Evolutionary conservation across 2,888 invertebrate genomes (phyloP), one percentile per base, ranked within the genome.

Genomic region (Drosophila paracracens): DNA sequence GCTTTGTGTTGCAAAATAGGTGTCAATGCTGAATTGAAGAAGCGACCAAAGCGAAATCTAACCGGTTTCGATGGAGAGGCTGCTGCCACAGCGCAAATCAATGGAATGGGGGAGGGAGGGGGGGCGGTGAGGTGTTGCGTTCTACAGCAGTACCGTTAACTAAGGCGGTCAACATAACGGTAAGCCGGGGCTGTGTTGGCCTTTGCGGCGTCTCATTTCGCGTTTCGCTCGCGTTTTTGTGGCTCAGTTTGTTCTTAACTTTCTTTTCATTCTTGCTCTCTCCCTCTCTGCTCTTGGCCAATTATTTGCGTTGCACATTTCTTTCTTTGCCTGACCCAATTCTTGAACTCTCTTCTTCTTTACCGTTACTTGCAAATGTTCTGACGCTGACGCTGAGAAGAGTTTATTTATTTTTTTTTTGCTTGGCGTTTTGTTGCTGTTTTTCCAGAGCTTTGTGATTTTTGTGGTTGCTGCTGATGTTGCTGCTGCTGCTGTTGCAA

Each of bases 81-180:
- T 46, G 25, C 1, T 46, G 21, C 13, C 46, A 7, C 46, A 46
- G 13, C 3, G 21, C 3, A 18, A 8, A 31, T 27, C 5, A 18
- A 18, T 13, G 6, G 13, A 4, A 18, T 27, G 31, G 35, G 4
- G 1, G 2, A 25, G 2, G 2, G 7, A 5, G n/a, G 13, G 4
- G 4, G 7, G 5, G 7, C 0, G 21, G 46, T 7, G 21, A 21
- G 43, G 46, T 40, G 31, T 29, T 35, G 69, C 31, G 67, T 70
- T 67, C 74, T 67, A 71, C 70, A 70, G 52, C 65, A 70, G 61
- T 80, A 74, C 90, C 90, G 85, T 85, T 85, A 85, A 77, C 72
- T 63, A 74, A 71, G 70, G 88, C 90, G 85, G 85, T 85, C 85
- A 85, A 88, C 90, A 88, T 85, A 85, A 85, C 85, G 90, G 84